Evolutionary conservation across 2,797 vertebrate species (phyloP).

Genomic region (Danio jaintianensis): DNA sequence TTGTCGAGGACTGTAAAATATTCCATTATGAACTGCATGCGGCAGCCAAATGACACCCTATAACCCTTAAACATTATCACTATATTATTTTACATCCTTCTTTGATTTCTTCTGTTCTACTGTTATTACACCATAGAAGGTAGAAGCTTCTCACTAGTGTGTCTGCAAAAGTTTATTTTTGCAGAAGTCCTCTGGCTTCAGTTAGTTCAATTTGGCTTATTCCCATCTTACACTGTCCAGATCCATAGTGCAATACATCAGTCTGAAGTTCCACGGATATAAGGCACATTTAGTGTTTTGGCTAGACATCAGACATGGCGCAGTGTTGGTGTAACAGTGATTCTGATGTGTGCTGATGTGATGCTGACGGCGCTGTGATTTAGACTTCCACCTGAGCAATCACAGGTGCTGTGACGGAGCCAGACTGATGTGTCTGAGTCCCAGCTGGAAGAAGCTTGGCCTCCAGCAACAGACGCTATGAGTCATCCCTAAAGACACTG

Average conservation of each 20-base stretch:
- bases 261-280: not conserved
- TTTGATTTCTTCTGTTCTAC: not conserved
- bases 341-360: constrained; percentile 43
- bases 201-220: not conserved
- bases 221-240: not conserved
- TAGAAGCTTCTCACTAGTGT: not conserved
- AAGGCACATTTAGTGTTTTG: constrained; percentile 6
- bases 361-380: constrained; percentile 39
- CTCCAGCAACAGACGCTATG: constrained; percentile 33
- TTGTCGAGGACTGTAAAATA: not conserved
- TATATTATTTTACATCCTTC: not conserved
- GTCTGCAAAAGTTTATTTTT: not conserved
- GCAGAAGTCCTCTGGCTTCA: not conserved
- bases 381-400: constrained; percentile 47
- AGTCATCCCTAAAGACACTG: constrained; percentile 34
- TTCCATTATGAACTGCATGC: not conserved
- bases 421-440: constrained; percentile 43
- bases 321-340: constrained; percentile 15
- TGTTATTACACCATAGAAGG: not conserved
- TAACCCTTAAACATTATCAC: not conserved
- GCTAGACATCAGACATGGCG: constrained; percentile 19
- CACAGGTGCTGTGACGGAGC: constrained; percentile 47
- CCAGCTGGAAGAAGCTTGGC: constrained; percentile 30
- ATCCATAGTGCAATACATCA: constrained; percentile 1
- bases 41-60: not conserved